A percentile compares a stretch with the other conserved stretches of the same genome.
phyloP scores from a whole-genome alignment of 2,888 invertebrate genomes.

The Noctuana brunneofusca region DNA sequence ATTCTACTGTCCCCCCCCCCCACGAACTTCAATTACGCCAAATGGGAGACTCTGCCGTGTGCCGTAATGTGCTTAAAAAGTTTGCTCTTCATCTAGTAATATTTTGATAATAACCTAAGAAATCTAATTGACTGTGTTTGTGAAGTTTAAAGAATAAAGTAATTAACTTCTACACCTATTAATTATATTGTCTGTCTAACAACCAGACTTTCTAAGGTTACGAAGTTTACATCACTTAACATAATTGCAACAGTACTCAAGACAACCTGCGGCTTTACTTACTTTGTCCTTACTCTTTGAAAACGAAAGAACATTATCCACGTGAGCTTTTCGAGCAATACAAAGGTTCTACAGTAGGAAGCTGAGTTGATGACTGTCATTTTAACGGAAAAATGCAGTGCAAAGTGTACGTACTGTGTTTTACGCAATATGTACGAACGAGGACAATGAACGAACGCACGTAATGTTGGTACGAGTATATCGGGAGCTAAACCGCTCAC shows the following conservation, averaged over 20 bases:
- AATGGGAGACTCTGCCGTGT: no score
- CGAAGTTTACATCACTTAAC: slow-evolving; percentile 7
- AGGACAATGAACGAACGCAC: slow-evolving; percentile 47
- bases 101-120: no score
- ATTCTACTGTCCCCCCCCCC: no score
- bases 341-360: slow-evolving; percentile 30
- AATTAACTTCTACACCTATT: no score
- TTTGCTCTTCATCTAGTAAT: no score
- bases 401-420: slow-evolving; percentile 50
- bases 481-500: slow-evolving; percentile 45
- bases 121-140: no score
- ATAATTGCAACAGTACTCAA: slow-evolving; percentile 6
- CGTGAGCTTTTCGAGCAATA: slow-evolving; percentile 29
- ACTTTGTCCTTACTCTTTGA: slow-evolving; percentile 24
- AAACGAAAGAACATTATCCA: slow-evolving; percentile 30
- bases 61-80: no score
- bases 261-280: slow-evolving; percentile 7
- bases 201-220: background rate
- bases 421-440: slow-evolving; percentile 46
- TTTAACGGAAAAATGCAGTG: slow-evolving; percentile 37
- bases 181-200: background rate
- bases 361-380: slow-evolving; percentile 57
- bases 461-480: slow-evolving; percentile 46
- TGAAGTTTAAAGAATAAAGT: no score
- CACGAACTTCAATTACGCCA: no score